Evolutionary conservation across 2,113 vertebrate species (phyloP).

Genomic region (Lucifuga dentata): DNA sequence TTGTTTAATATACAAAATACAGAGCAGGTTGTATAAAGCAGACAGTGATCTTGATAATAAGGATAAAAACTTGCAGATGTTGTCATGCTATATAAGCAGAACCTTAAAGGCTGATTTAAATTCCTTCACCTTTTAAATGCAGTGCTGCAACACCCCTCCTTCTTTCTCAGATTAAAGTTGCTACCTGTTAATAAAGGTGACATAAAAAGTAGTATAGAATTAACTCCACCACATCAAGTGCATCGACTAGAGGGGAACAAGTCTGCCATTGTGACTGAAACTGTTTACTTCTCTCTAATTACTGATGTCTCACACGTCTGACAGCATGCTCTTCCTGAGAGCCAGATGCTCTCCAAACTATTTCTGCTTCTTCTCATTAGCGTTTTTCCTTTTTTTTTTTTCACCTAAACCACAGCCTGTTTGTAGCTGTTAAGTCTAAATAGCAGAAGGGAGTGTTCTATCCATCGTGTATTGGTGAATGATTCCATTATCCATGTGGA

Average conservation of each 20-base stretch:
- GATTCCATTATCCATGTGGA: not conserved
- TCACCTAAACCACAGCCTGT: not conserved
- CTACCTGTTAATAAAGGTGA: not conserved
- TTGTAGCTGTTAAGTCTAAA: no score
- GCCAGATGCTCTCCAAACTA: slow-evolving; percentile 5
- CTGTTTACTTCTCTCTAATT: slow-evolving; percentile 1
- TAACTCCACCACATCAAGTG: slow-evolving; percentile 5
- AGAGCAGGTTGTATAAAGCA: not conserved
- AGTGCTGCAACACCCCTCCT: not conserved
- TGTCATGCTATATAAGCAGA: not conserved
- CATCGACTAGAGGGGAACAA: not conserved
- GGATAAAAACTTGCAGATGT: not conserved
- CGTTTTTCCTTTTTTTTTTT: not conserved
- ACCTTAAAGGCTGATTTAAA: no score
- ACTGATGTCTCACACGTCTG: not conserved
- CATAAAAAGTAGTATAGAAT: not conserved
- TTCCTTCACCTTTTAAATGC: not conserved
- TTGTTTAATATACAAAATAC: no score
- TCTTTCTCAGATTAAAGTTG: not conserved
- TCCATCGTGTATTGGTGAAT: not conserved
- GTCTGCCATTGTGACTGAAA: not conserved
- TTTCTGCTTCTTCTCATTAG: not conserved
- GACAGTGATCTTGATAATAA: not conserved
- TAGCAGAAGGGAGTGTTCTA: not conserved
- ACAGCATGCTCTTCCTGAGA: slow-evolving; percentile 1